Percentiles rank a stretch among this genome's conserved stretches.
Conservation (phyloP, 2,113 vertebrate species). For the Nymphicus hollandicus region DNA sequence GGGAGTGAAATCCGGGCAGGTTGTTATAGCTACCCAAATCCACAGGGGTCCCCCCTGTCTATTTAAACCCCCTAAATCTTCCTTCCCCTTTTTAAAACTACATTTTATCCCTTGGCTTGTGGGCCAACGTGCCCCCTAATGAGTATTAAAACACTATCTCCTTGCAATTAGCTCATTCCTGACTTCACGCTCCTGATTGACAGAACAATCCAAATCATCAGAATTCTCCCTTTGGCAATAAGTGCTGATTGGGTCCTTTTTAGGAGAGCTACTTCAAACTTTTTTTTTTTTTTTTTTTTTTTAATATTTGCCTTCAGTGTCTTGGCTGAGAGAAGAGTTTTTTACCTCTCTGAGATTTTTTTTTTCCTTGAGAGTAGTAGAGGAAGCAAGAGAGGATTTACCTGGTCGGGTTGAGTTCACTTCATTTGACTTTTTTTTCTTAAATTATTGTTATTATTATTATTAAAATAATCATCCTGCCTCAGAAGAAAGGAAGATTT, state of each 20-base stretch:
- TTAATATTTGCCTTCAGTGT: constrained; percentile 79
- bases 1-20: constrained; percentile 88
- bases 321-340: constrained; percentile 73
- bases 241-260: constrained; percentile 84
- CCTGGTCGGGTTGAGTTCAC: constrained; percentile 32
- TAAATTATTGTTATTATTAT: constrained; percentile 28
- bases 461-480: constrained; percentile 34
- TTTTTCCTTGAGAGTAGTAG: constrained; percentile 61
- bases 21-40: constrained; percentile 88
- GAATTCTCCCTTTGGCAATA: constrained; percentile 85
- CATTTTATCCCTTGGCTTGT: constrained; percentile 81
- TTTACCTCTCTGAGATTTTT: constrained; percentile 54
- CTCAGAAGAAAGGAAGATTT: constrained; percentile 41
- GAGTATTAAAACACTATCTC: constrained; percentile 85
- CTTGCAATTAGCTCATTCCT: constrained; percentile 80
- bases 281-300: constrained; percentile 37
- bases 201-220: constrained; percentile 74
- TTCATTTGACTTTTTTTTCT: constrained; percentile 5
- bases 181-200: constrained; percentile 74
- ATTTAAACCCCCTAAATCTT: constrained; percentile 81
- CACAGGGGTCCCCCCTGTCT: constrained; percentile 83
- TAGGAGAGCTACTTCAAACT: constrained; percentile 74
- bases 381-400: constrained; percentile 61
- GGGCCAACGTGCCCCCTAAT: constrained; percentile 82
- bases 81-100: constrained; percentile 77